Percentiles rank a stretch among this genome's conserved stretches.
phyloP scores from a whole-genome alignment of 1,140 invertebrate genomes.

The Diachasmimorpha longicaudata region DNA sequence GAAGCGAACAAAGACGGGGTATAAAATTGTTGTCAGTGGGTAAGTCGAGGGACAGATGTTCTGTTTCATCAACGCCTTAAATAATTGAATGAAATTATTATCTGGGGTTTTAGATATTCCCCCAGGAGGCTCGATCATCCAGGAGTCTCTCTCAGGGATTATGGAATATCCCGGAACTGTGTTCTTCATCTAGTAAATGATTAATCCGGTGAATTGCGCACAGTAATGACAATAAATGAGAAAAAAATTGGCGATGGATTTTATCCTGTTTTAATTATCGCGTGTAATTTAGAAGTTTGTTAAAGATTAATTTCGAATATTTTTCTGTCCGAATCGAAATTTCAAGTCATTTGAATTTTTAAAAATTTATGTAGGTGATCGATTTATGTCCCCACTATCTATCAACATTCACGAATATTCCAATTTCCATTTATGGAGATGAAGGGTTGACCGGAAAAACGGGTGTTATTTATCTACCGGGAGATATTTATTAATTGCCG shows the following conservation, averaged over 20 bases:
- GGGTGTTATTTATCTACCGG: no score
- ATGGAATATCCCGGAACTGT: conserved; percentile 49
- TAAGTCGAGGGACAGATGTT: conserved; percentile 25
- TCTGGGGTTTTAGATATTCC: conserved; percentile 36
- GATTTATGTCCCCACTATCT: no score
- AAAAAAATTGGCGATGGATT: not conserved
- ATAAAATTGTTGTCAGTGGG: conserved; percentile 54
- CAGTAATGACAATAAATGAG: not conserved
- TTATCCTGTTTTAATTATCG: not conserved
- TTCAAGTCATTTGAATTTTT: no score
- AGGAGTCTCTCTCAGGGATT: conserved; percentile 39
- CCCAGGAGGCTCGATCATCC: conserved; percentile 42
- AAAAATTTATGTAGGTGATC: no score
- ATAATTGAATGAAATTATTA: no score
- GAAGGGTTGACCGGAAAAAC: no score
- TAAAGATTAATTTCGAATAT: no score
- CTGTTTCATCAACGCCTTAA: not conserved
- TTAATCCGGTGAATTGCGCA: conserved; percentile 25
- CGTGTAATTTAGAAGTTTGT: no score
- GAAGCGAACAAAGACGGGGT: conserved; percentile 27
- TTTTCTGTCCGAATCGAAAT: no score
- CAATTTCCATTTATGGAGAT: no score
- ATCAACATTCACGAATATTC: no score
- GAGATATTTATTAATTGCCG: no score
- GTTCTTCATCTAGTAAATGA: conserved; percentile 52